Base-by-base conservation (phyloP, 2,888 invertebrate species). In the Rhimphoctona megacephalus region DNA sequence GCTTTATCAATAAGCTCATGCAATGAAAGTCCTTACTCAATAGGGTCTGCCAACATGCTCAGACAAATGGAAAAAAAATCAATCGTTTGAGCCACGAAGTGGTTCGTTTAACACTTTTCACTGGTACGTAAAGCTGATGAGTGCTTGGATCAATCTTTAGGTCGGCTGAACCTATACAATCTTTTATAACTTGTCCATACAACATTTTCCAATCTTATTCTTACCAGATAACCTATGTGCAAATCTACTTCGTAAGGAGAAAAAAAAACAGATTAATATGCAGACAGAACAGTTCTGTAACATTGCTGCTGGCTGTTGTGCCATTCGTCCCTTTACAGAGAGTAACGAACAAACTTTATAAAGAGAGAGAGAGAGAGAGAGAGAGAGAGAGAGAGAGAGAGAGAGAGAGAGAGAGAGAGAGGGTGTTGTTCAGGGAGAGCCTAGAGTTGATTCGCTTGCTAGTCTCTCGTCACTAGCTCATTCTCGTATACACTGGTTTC, bases 401-500 rank as follows among this genome's bases (percentile, higher is more conserved):
- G 52, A 54, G 67, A 9, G 39, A 39, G 17, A 36, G 52, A 66
- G 72, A 36, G 17, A n/a, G 33, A 30, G 67, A 36, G 19, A 33
- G 46, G 17, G 46, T 33, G 54, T 61, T 66, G 73, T 81, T 81
- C 30, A 57, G 66, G 33, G 54, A 73, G 54, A 46, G 57, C 52
- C 30, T 46, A 49, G 80, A 70, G 83, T 80, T 72, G 80, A 81
- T 83, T 86, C 72, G 76, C 70, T 83, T 69, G 86, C 83, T 77
- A 66, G 77, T 86, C 81, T 76, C 76, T 78, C 86, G 81, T 86
- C 86, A 77, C 83, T 67, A 57, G 72, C 14, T 57, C 70, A 67
- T 61, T 69, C 67, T 46, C 77, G 70, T 57, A 70, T 77, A 77
- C 72, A 61, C 57, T 57, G 39, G 22, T 72, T 76, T 67, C 49